phyloP scores from a whole-genome alignment of 2,113 vertebrate genomes.

The Lepidothrix coronata region DNA sequence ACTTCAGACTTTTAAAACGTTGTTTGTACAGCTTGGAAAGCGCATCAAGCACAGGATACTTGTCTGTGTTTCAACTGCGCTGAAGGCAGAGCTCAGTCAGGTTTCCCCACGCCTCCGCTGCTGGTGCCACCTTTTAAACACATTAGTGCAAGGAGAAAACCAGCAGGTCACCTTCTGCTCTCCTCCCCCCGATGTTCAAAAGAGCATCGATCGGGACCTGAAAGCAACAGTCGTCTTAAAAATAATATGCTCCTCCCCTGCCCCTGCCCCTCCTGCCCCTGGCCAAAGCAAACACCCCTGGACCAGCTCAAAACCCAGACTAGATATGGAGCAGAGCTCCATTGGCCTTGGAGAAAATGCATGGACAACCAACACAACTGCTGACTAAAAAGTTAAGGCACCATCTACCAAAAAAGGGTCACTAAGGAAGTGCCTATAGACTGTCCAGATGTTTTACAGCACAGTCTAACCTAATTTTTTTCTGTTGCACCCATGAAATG shows the following conservation, averaged over 20 bases:
- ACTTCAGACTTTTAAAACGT: conserved; percentile 12
- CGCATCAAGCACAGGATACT: neutral
- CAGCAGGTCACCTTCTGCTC: conserved; percentile 28
- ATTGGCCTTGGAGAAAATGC: accelerated
- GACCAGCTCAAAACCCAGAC: accelerated
- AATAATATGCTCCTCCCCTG: neutral
- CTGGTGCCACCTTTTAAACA: conserved; percentile 24
- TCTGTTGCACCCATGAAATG: accelerated
- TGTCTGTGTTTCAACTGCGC: neutral
- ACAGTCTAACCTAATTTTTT: neutral
- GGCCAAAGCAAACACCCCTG: neutral
- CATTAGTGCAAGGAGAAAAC: neutral
- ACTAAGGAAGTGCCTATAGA: neutral
- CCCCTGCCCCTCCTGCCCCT: neutral
- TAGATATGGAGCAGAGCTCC: accelerated
- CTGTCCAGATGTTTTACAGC: neutral
- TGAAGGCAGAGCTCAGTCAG: neutral
- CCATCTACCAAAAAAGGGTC: neutral
- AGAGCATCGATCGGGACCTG: neutral
- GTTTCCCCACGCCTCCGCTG: neutral
- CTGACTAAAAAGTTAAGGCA: neutral
- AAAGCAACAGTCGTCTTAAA: neutral
- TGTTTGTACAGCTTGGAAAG: conserved; percentile 42
- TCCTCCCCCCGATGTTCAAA: neutral
- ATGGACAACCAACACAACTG: accelerated